phyloP scores from a whole-genome alignment of 2,113 vertebrate genomes.

The Uropsilus gracilis region DNA sequence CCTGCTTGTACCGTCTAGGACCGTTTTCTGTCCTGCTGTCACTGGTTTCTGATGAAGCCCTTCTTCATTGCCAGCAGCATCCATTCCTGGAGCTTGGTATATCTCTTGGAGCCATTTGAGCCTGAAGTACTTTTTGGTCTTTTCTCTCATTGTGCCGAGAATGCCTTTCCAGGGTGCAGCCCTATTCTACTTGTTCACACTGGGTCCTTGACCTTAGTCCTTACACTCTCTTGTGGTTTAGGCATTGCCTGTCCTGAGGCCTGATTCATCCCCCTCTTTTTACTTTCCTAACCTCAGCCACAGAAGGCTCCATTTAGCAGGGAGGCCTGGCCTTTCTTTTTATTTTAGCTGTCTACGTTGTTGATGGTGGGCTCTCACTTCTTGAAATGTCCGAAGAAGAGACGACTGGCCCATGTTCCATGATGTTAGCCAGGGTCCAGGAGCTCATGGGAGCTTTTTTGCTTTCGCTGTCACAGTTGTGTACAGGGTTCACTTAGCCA shows the following conservation, averaged over 20 bases:
- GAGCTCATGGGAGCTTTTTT: background rate
- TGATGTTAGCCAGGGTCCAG: background rate
- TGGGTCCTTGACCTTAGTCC: background rate
- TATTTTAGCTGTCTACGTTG: background rate
- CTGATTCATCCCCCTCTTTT: background rate
- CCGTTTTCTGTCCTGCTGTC: background rate
- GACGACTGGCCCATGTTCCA: background rate
- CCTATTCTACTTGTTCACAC: background rate
- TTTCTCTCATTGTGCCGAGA: background rate
- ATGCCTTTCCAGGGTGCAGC: background rate
- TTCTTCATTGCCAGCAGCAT: no score
- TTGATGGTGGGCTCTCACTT: background rate
- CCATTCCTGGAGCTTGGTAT: background rate
- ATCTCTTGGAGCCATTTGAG: background rate
- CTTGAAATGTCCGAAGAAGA: background rate
- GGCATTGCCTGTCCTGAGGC: background rate
- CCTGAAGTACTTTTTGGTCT: background rate
- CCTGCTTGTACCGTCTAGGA: background rate
- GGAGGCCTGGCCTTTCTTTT: background rate
- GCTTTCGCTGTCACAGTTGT: background rate
- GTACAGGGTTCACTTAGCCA: background rate
- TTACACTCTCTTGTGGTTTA: background rate
- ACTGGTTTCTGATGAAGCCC: background rate
- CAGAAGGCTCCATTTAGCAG: background rate
- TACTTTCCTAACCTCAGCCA: background rate